Evolutionary conservation across 2,888 invertebrate species (phyloP), one percentile per base, ranked within the genome.

Genomic region (Hypolimnas misippus): DNA sequence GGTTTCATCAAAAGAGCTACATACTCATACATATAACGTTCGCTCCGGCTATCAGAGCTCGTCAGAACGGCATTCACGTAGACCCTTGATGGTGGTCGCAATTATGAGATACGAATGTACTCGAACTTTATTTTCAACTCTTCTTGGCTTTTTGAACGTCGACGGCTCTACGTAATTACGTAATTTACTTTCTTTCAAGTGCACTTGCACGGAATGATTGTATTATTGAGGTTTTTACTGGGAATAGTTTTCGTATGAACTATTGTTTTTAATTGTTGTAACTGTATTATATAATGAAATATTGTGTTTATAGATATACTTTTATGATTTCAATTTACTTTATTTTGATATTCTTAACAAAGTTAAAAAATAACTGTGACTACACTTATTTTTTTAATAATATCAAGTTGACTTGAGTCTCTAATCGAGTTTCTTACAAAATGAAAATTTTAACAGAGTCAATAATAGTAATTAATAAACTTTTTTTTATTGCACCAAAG

Each of bases 1-100:
- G 65, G 88, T 86, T 84, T 84, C 86, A 86, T 87, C 87, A 87
- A 87, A 87, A 87, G 86, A 81, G 83, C 84, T 82, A 65, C 63
- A 69, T 62, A 80, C n/a, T n/a, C n/a, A n/a, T n/a, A n/a, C n/a
- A n/a, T n/a, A n/a, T n/a, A n/a, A 76, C 73, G 73, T 71, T 66
- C 73, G 65, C 65, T 62, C 17, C 16, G 42, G 53, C 52, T 38
- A 66, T 66, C 63, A 63, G 46, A 19, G 57, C 63, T 66, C 65
- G 56, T 66, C 65, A 66, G 63, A 31, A 63, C 59, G 58, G 59
- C 29, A 63, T 66, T 63, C 65, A 65, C 62, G 63, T 62, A 65
- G 51, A 57, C 52, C 62, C 65, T 62, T 59, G 62, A 62, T 59
- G 46, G 62, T 54, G 35, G 57, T 52, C 62, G 65, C 46, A 62